phyloP scores from a whole-genome alignment of 2,113 vertebrate species.

The Alexandromys fortis region DNA sequence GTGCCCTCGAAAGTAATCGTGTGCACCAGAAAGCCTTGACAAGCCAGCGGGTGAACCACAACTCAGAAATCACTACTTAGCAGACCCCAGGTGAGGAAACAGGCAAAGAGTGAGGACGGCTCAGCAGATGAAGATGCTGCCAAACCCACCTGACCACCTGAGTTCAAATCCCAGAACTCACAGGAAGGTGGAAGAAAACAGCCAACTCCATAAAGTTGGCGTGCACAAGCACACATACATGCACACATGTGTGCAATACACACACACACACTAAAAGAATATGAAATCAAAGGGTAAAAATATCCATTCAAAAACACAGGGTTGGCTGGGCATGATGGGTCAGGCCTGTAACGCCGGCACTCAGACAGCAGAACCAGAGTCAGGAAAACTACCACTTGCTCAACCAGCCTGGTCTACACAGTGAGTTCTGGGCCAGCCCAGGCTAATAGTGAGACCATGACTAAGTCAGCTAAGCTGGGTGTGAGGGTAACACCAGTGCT shows the following conservation, averaged over 20 bases:
- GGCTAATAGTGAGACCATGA: background rate
- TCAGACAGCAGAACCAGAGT: background rate
- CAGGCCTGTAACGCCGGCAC: background rate
- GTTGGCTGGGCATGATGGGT: background rate
- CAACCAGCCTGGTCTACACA: background rate
- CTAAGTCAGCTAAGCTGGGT: background rate
- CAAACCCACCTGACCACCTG: too few species aligned
- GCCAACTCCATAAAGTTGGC: background rate
- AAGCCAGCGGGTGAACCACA: constrained; percentile 8
- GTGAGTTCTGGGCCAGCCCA: background rate
- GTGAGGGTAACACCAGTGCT: background rate
- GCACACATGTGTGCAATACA: background rate
- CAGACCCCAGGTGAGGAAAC: background rate
- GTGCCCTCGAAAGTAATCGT: background rate
- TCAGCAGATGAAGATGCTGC: too few species aligned
- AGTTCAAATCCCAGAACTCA: background rate
- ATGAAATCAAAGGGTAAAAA: background rate
- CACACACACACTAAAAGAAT: background rate
- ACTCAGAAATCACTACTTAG: background rate
- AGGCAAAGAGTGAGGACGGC: background rate
- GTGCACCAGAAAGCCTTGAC: background rate
- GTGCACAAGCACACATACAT: background rate
- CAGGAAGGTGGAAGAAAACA: background rate
- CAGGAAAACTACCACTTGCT: background rate
- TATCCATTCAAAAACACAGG: background rate